Evolutionary conservation across 2,797 vertebrate species (phyloP).

Genomic region (Ataeniobius toweri): DNA sequence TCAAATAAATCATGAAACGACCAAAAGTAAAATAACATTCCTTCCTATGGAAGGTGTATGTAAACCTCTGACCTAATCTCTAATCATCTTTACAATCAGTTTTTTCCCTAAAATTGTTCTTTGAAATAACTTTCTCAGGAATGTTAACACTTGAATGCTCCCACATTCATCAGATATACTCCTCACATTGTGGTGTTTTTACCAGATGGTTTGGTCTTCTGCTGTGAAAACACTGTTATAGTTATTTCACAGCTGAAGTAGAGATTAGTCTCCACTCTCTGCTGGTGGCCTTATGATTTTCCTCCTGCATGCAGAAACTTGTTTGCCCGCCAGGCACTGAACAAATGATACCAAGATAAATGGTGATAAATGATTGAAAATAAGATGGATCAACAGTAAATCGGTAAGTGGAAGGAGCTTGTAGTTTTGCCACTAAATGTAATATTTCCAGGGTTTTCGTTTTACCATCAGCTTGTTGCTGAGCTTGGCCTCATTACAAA

Average conservation of each 20-base stretch:
- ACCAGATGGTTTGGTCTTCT: neutral
- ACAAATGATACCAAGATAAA: neutral
- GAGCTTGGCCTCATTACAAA: conserved; percentile 67
- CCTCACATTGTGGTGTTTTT: neutral
- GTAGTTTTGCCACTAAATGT: conserved; percentile 24
- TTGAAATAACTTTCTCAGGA: neutral
- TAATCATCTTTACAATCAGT: no score
- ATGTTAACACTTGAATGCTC: neutral
- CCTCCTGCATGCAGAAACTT: neutral
- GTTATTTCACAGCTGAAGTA: neutral
- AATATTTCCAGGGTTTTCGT: conserved; percentile 19
- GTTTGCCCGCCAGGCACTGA: neutral
- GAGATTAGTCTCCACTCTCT: neutral
- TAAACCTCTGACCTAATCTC: no score
- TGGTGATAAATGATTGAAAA: neutral
- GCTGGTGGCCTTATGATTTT: neutral
- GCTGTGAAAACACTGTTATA: neutral
- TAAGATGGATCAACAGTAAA: conserved; percentile 31
- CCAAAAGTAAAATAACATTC: no score
- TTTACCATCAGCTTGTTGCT: conserved; percentile 26
- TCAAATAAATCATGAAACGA: no score
- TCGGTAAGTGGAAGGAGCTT: conserved; percentile 3
- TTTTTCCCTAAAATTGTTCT: neutral
- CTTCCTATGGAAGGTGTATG: no score
- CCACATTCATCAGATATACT: neutral